These are phyloP conservation scores for Clostera curtula DNA, from an alignment of 2,888 invertebrate species.

Conservation along the genomic window DNA sequence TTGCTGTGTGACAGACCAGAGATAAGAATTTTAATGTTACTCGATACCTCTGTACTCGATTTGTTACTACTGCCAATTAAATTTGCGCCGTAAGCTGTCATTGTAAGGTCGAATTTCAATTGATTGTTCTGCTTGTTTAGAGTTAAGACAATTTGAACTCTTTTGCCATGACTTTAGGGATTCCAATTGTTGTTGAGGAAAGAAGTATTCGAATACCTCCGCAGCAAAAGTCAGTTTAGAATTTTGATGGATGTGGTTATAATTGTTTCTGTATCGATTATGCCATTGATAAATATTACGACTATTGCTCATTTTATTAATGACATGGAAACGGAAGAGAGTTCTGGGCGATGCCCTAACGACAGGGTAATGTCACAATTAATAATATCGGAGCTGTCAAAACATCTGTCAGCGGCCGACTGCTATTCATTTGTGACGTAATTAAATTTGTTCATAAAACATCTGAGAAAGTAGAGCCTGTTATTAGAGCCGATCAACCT, in stretches of 20 bases:
- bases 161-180: constrained; percentile 25
- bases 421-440: constrained; percentile 48
- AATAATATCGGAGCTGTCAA: constrained; percentile 70
- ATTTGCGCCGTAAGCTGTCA: constrained; percentile 28
- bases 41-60: constrained; percentile 51
- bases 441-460: constrained; percentile 43
- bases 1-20: constrained; percentile 71
- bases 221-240: constrained; percentile 51
- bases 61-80: constrained; percentile 21
- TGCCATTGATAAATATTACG: constrained; percentile 74
- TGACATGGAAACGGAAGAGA: constrained; percentile 71
- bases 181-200: constrained; percentile 19
- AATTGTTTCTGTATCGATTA: constrained; percentile 76
- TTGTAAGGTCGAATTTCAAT: constrained; percentile 18
- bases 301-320: constrained; percentile 75
- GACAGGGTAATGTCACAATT: constrained; percentile 69
- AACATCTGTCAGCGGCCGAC: constrained; percentile 61
- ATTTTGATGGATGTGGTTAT: constrained; percentile 74
- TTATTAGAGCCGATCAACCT: too few species aligned
- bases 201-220: constrained; percentile 39
- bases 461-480: too few species aligned
- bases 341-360: constrained; percentile 55
- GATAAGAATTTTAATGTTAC: constrained; percentile 74
- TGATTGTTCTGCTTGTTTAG: constrained; percentile 6
- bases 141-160: constrained; percentile 32